These are phyloP conservation scores for Anthopleura sola DNA, from an alignment of 64 coral and sea anemone genomes.

Conservation along the genomic window DNA sequence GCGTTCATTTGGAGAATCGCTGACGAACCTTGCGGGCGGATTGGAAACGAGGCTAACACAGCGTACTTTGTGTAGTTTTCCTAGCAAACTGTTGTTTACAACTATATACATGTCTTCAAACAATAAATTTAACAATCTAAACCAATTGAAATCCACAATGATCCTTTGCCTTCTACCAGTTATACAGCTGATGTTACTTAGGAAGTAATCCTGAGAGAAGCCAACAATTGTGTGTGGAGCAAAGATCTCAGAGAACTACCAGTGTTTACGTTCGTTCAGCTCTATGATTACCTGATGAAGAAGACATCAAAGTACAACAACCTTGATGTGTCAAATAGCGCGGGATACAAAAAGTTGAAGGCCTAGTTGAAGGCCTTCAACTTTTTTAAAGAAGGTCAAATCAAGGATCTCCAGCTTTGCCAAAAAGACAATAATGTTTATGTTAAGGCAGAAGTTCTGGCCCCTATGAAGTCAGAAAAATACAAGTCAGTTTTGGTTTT, in stretches of 20 bases:
- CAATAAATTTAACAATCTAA: background rate
- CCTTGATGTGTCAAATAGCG: background rate
- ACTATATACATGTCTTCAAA: background rate
- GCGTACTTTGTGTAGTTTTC: background rate
- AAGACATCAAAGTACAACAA: conserved; percentile 32
- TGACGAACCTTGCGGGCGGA: background rate
- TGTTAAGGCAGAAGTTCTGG: conserved; percentile 35
- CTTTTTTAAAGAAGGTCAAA: conserved; percentile 49
- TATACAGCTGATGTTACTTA: conserved; percentile 10
- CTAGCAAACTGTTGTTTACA: background rate
- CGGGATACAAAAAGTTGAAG: conserved; percentile 45
- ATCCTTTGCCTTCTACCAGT: background rate
- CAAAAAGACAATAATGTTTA: conserved; percentile 1
- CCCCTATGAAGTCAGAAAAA: conserved; percentile 13
- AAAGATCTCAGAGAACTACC: conserved; percentile 40
- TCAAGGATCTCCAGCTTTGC: conserved; percentile 12
- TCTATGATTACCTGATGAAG: conserved; percentile 42
- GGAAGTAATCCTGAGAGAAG: conserved; percentile 6
- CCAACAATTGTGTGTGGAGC: conserved; percentile 3
- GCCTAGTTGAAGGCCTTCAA: no score
- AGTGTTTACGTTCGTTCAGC: conserved; percentile 16
- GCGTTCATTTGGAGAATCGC: background rate
- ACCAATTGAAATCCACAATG: background rate
- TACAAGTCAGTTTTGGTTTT: conserved; percentile 25
- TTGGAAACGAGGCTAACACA: conserved; percentile 8